Evolutionary conservation across 2,797 vertebrate genomes (phyloP), one percentile per base, ranked within the genome.

Genomic region (Lutjanus campechanus): DNA sequence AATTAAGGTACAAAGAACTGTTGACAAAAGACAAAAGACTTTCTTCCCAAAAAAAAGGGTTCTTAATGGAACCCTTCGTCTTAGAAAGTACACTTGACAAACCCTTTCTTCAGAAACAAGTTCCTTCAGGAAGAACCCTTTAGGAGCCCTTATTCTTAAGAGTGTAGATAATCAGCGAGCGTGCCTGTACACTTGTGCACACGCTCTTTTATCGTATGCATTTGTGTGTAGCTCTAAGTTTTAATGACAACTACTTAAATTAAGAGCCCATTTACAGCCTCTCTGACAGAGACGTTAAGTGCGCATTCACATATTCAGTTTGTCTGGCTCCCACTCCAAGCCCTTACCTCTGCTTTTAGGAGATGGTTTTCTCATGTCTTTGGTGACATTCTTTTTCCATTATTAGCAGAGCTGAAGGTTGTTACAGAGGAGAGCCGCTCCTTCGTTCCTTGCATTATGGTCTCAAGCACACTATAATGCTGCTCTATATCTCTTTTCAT

Each of bases 341-440:
- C 54, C 11, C 82, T 43, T 49, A 46, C 69, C 72, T 77, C 25
- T 36, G 83, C 90, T 93, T 92, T 92, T 80, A 90, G 74, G 63
- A 88, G 85, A 93, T 90, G 87, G 85, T 72, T 85, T 93, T 94
- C 83, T 90, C 82, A 13, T 92, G 92, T 93, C 84, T 85, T 73
- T 13, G 6, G 64, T 62, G 76, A 81, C 86, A 72, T 82, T 87
- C 60, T 80, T 88, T 75, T 86, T 87, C 84, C 88, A 89, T 92
- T 91, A 92, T 90, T 83, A 86, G 70, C 22, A 3, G 44, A 73
- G 70, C 44, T 13, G 40, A 72, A 82, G 73, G 79, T 72, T 76
- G 74, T 86, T 78, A 74, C 53, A 56, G 53, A 69, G 64, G 71
- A 79, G 61, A 66, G 67, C 36, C 0, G 8, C 81, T 71, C 50